Percentiles rank a stretch among this genome's conserved stretches.
Evolutionary conservation across 2,888 invertebrate genomes (phyloP).

Genomic region (Euproctis similis): DNA sequence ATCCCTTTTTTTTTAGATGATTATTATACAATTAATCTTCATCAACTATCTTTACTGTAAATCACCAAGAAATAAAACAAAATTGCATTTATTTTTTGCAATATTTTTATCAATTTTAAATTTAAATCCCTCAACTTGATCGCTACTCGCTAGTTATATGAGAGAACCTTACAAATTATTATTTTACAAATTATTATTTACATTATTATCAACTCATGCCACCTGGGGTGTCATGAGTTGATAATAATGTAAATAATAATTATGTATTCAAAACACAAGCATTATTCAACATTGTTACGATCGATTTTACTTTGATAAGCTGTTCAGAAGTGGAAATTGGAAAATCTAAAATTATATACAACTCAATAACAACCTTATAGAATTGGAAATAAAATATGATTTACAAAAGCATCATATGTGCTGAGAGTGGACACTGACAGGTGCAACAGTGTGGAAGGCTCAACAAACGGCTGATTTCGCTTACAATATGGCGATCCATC

Average conservation of each 20-base stretch:
- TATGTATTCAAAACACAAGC: slow-evolving; percentile 22
- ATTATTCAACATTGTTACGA: slow-evolving; percentile 20
- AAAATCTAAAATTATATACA: slow-evolving; percentile 6
- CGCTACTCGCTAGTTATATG: background rate
- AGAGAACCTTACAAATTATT: slow-evolving; percentile 30
- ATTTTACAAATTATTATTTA: too few relatives aligned
- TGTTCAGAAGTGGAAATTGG: slow-evolving; percentile 15
- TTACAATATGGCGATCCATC: slow-evolving; percentile 68
- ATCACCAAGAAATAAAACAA: too few relatives aligned
- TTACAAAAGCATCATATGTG: too few relatives aligned
- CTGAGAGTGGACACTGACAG: slow-evolving; percentile 32
- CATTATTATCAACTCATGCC: slow-evolving; percentile 59
- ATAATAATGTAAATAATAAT: too few relatives aligned
- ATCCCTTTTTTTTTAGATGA: too few relatives aligned
- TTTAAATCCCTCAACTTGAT: too few relatives aligned
- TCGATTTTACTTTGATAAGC: slow-evolving; percentile 30
- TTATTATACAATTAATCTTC: too few relatives aligned
- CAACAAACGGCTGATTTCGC: slow-evolving; percentile 63
- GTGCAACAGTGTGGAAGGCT: slow-evolving; percentile 68
- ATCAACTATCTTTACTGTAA: too few relatives aligned
- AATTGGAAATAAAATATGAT: slow-evolving; percentile 1
- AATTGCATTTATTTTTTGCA: too few relatives aligned
- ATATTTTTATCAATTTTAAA: too few relatives aligned
- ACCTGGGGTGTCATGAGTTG: slow-evolving; percentile 58
- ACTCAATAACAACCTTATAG: slow-evolving; percentile 1